phyloP scores from a whole-genome alignment of 2,113 vertebrate species.

The Cygnus buccinator region DNA sequence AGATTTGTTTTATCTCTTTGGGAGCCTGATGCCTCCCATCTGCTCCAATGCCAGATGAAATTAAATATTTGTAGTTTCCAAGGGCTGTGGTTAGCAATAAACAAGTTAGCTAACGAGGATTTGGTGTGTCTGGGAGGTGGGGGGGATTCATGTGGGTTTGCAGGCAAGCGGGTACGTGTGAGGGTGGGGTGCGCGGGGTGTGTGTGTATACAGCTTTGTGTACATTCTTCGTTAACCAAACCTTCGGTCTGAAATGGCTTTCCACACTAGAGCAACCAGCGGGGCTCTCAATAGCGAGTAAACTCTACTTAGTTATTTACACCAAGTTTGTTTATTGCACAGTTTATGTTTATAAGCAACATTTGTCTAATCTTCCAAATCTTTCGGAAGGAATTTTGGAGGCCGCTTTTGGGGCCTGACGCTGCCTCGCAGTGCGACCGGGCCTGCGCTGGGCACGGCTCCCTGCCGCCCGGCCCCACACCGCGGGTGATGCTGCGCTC shows the following conservation, averaged over 20 bases:
- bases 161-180: neutral
- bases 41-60: constrained; percentile 60
- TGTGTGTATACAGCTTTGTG: neutral
- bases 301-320: constrained; percentile 65
- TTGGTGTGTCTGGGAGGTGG: neutral
- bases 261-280: constrained; percentile 29
- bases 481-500: fast-evolving
- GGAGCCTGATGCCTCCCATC: constrained; percentile 68
- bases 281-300: neutral
- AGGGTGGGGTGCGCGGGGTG: constrained; percentile 24
- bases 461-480: neutral
- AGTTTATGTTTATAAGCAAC: constrained; percentile 62
- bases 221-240: constrained; percentile 38
- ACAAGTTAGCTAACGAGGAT: constrained; percentile 41
- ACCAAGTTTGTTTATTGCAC: constrained; percentile 65
- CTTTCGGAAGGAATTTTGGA: constrained; percentile 40
- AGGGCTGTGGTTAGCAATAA: constrained; percentile 65
- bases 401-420: neutral
- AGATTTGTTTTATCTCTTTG: constrained; percentile 65
- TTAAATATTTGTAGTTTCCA: constrained; percentile 59
- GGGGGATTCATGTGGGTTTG: neutral
- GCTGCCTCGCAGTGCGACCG: fast-evolving
- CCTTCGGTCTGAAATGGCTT: neutral
- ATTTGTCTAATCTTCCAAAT: constrained; percentile 51
- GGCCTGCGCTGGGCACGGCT: neutral